Base-by-base conservation (phyloP, 1,140 invertebrate species). In the Formica selysi region DNA sequence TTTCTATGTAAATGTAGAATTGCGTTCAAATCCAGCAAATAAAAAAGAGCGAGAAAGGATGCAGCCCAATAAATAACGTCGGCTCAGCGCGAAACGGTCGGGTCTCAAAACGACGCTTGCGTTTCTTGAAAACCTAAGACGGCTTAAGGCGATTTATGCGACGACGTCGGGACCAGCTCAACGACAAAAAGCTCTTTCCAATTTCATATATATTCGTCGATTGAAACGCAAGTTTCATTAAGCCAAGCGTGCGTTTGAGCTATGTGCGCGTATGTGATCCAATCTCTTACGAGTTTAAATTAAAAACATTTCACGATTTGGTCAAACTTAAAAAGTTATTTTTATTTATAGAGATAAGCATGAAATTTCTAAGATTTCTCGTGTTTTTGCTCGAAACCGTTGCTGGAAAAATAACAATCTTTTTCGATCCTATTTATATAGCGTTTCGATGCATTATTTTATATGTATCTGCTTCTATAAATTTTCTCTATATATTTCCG, bases 71-170 rank as follows among this genome's bases (percentile, higher is more conserved):
- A 78, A 85, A 64, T 67, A 78, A 78, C 59, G 59, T 65, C 32
- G 67, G 51, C 79, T 81, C 67, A 70, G 32, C 5, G 61, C 29
- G 61, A 67, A 79, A 22, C 22, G 38, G 22, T 65, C 41, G 54
- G 19, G 22, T 62, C 16, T 73, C 38, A 38, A 44, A 81, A 19
- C 54, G 51, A 73, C 38, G 54, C 41, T 74, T 16, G 48, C 68
- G 29, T 83, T 22, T 36, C 79, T 73, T 29, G 68, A 61, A 61
- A 74, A 19, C 51, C 64, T 62, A 32, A 83, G 79, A 74, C 22
- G 68, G 54, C 79, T 83, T 74, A 83, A 41, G 68, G 57, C 68
- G 79, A 83, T 83, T 83, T 83, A 74, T 44, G n/a, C 22, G 62
- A 80, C 22, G 16, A 80, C 22, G 16, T n/a, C 54, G 26, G 22